phyloP scores from a whole-genome alignment of 1,140 invertebrate genomes.

The Papilio polyxenes region DNA sequence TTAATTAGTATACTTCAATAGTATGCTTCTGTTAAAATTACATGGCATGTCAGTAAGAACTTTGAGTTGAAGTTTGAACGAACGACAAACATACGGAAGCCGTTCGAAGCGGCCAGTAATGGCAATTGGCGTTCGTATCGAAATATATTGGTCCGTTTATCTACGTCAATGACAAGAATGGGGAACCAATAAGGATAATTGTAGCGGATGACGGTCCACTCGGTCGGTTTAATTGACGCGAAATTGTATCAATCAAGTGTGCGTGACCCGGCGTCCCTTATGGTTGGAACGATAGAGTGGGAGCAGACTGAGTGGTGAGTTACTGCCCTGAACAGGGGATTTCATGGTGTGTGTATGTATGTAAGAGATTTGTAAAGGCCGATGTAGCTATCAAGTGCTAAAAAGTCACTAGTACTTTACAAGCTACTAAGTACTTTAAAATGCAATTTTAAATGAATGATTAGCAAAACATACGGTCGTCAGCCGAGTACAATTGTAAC shows the following conservation, averaged over 20 bases:
- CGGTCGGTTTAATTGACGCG: constrained; percentile 71
- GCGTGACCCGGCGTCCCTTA: constrained; percentile 48
- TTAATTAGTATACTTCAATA: no score
- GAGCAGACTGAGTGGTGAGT: constrained; percentile 25
- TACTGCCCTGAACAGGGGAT: background rate
- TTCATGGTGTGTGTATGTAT: background rate
- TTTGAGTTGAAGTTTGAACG: constrained; percentile 22
- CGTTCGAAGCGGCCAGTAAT: constrained; percentile 36
- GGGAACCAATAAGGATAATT: constrained; percentile 78
- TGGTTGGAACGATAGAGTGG: constrained; percentile 39
- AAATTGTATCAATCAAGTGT: constrained; percentile 76
- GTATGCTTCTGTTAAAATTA: background rate
- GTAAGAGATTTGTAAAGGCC: background rate
- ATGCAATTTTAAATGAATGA: background rate
- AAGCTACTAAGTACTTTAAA: background rate
- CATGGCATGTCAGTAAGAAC: background rate
- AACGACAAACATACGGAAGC: constrained; percentile 17
- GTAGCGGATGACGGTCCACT: constrained; percentile 58
- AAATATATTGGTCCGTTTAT: constrained; percentile 49
- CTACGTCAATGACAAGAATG: constrained; percentile 64
- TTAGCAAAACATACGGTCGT: background rate
- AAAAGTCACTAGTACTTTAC: background rate
- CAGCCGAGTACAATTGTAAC: constrained; percentile 18
- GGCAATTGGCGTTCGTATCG: constrained; percentile 55
- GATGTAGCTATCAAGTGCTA: background rate